Evolutionary conservation across 2,797 vertebrate genomes (phyloP).

Genomic region (Neomorphus geoffroyi): DNA sequence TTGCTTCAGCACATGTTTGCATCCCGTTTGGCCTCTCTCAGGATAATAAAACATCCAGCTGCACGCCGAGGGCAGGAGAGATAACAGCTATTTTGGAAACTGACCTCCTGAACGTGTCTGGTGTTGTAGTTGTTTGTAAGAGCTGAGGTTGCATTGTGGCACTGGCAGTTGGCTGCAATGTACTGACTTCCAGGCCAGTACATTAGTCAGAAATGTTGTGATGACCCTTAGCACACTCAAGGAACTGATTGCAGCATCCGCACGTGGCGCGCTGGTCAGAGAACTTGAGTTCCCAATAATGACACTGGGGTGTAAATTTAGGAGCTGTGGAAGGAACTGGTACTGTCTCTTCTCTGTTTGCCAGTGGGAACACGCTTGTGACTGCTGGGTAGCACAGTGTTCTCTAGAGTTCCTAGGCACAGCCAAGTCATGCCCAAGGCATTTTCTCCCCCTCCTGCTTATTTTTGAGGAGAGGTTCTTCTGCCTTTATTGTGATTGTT

Average conservation of each 20-base stretch:
- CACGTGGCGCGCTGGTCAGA: not conserved
- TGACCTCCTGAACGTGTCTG: not conserved
- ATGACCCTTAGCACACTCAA: not conserved
- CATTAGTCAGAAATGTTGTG: not conserved
- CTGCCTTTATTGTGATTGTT: not conserved
- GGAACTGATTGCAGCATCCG: not conserved
- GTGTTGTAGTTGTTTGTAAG: not conserved
- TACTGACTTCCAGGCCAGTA: not conserved
- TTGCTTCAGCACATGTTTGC: rapidly evolving
- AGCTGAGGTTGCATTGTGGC: not conserved
- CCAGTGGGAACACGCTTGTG: not conserved
- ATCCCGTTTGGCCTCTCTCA: not conserved
- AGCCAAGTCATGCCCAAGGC: not conserved
- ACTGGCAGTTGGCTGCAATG: not conserved
- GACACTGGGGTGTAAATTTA: not conserved
- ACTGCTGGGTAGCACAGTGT: not conserved
- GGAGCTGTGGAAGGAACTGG: slow-evolving; percentile 7
- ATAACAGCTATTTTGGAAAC: not conserved
- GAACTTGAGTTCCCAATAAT: not conserved
- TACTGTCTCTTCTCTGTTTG: not conserved
- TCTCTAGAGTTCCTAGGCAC: not conserved
- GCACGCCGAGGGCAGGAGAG: not conserved
- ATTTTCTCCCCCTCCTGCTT: not conserved
- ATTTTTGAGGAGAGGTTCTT: not conserved
- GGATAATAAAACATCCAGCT: not conserved